These are phyloP conservation scores for Callinectes sapidus DNA, from an alignment of 2,888 invertebrate genomes.

Conservation along the genomic window DNA sequence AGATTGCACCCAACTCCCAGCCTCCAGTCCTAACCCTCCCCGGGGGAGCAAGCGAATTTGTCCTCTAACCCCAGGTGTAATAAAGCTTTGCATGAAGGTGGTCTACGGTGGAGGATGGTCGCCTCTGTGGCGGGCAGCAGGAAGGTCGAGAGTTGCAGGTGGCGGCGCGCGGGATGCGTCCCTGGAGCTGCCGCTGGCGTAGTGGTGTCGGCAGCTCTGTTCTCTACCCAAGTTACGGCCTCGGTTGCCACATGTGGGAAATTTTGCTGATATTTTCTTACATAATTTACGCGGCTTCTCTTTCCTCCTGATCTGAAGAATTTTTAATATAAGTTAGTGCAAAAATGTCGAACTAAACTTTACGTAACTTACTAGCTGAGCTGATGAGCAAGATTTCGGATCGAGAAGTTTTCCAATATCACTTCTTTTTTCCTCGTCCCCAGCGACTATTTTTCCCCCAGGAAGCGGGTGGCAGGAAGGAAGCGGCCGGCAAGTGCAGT, in stretches of 20 bases:
- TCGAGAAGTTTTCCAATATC: slow-evolving; percentile 60
- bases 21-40: slow-evolving; percentile 48
- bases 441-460: slow-evolving; percentile 42
- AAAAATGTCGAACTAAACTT: slow-evolving; percentile 38
- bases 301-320: slow-evolving; percentile 45
- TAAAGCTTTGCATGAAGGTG: slow-evolving; percentile 45
- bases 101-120: background rate
- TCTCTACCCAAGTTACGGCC: slow-evolving; percentile 69
- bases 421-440: slow-evolving; percentile 33
- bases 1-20: slow-evolving; percentile 65
- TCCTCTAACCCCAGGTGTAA: slow-evolving; percentile 55
- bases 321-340: slow-evolving; percentile 56
- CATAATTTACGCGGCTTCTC: slow-evolving; percentile 53
- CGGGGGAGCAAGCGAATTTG: slow-evolving; percentile 50
- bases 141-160: slow-evolving; percentile 38
- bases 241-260: slow-evolving; percentile 59
- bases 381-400: slow-evolving; percentile 53
- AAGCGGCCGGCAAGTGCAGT: slow-evolving; percentile 49
- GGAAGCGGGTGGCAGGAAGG: slow-evolving; percentile 52
- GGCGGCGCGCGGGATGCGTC: background rate
- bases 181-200: slow-evolving; percentile 37
- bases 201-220: slow-evolving; percentile 70
- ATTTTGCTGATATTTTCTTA: slow-evolving; percentile 64
- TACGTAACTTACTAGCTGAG: slow-evolving; percentile 39
- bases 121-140: slow-evolving; percentile 18